These are phyloP conservation scores for Opisthocomus hoazin DNA, from an alignment of 2,113 vertebrate species.

Conservation along the genomic window DNA sequence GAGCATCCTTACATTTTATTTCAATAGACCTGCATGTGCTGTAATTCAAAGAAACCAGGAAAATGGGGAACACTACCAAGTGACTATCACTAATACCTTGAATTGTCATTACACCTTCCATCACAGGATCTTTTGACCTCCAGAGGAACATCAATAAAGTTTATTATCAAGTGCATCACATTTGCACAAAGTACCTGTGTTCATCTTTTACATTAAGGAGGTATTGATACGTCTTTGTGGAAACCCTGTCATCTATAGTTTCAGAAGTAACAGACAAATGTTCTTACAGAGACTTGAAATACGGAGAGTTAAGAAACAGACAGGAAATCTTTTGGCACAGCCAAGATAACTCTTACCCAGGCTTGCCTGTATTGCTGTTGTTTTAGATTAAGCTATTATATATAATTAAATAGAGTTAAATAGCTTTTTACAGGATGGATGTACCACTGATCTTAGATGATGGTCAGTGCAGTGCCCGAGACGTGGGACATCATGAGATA, in stretches of 20 bases:
- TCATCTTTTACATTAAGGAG: not conserved
- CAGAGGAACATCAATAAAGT: not conserved
- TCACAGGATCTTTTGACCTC: not conserved
- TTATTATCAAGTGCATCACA: not conserved
- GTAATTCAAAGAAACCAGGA: not conserved
- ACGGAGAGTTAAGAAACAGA: not conserved
- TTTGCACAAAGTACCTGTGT: not conserved
- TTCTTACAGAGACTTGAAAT: not conserved
- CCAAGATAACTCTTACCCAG: not conserved
- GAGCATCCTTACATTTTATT: not conserved
- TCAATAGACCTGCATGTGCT: not conserved
- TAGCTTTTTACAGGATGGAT: not conserved
- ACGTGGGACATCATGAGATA: accelerated
- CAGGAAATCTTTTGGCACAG: not conserved
- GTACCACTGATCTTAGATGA: not conserved
- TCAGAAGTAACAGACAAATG: not conserved
- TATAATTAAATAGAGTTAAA: not conserved
- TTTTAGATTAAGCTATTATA: not conserved
- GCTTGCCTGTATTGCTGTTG: not conserved
- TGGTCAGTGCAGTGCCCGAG: not conserved
- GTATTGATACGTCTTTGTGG: not conserved
- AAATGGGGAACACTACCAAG: not conserved
- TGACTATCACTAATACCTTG: not conserved
- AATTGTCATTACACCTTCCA: not conserved
- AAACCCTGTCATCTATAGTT: not conserved